Base-by-base conservation (phyloP, 37 sponge, comb jelly and placozoan species). In the Theonella swinhoei region DNA sequence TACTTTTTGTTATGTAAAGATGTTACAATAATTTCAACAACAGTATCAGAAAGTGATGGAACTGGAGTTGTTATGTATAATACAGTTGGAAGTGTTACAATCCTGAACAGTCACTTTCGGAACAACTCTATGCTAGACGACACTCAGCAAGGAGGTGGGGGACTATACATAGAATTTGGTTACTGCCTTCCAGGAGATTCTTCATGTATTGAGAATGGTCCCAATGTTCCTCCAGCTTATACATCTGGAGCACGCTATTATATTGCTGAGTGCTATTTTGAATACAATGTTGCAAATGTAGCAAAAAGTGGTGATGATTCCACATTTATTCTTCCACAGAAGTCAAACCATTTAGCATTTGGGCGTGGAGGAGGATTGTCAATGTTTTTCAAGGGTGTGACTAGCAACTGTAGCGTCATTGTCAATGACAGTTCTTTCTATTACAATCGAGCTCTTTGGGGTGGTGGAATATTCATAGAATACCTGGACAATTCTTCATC, bases 281-380 rank as follows among this genome's bases (percentile, higher is more conserved):
- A n/a, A 20, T 3, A 70, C 54, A 85, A 85, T 35, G 7, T 1
- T 54, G 79, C 71, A 19, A 31, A 33, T 2, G 4, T 42, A 54
- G 35, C 39, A 1, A 7, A 1, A 0, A 20, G 30, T 70, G 11
- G 24, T 25, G 36, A 9, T 1, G 65, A 33, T 34, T 17, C 2
- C 23, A n/a, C 77, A 1, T 77, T 62, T 24, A 22, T 54, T 47
- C 73, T 36, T 5, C 69, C 77, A 20, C 23, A 42, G 0, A 40
- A 39, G 9, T 2, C 4, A 24, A 84, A 78, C 25, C 80, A 84
- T 28, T 25, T 79, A 7, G 58, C 75, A 34, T 80, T 89, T 79
- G 90, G 90, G 8, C 60, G 80, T 68, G 90, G 90, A 39, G 90
- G 90, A 19, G 90, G 90, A 0, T 30, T 89, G 3, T 80, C 74